These are phyloP conservation scores for Acronicta aceris DNA, from an alignment of 2,888 invertebrate species.

Conservation along the genomic window DNA sequence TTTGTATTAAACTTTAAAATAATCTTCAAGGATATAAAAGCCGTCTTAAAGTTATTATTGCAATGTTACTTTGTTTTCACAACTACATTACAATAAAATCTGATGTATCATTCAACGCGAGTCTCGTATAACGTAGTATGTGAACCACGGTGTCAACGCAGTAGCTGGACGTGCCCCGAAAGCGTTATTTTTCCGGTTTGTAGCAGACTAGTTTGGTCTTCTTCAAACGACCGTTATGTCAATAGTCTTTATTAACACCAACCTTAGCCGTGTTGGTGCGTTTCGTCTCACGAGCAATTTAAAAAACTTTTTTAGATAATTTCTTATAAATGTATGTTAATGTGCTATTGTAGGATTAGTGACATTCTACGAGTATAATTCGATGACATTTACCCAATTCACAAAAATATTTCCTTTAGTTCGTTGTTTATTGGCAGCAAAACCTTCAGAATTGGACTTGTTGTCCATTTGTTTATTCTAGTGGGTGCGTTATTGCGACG, in stretches of 20 bases:
- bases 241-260: slow-evolving; percentile 61
- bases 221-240: slow-evolving; percentile 75
- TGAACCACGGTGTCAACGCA: slow-evolving; percentile 63
- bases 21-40: slow-evolving; percentile 7
- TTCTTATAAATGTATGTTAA: slow-evolving; percentile 22
- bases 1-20: slow-evolving; percentile 18
- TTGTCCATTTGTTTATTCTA: slow-evolving; percentile 34
- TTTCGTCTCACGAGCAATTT: slow-evolving; percentile 18
- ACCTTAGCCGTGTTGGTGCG: slow-evolving; percentile 26
- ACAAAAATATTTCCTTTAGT: slow-evolving; percentile 8
- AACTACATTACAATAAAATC: slow-evolving; percentile 26
- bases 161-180: slow-evolving; percentile 77
- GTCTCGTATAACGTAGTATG: slow-evolving; percentile 74
- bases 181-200: slow-evolving; percentile 86
- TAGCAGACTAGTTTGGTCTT: slow-evolving; percentile 75
- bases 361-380: not conserved
- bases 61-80: slow-evolving; percentile 33
- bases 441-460: slow-evolving; percentile 21
- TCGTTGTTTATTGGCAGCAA: slow-evolving; percentile 30
- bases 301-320: slow-evolving; percentile 8
- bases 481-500: slow-evolving; percentile 32
- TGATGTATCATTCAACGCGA: slow-evolving; percentile 61
- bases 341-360: slow-evolving; percentile 2
- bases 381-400: slow-evolving; percentile 15
- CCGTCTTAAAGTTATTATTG: slow-evolving; percentile 18